phyloP scores from a whole-genome alignment of 2,113 vertebrate species.

The Laticauda laticaudata region DNA sequence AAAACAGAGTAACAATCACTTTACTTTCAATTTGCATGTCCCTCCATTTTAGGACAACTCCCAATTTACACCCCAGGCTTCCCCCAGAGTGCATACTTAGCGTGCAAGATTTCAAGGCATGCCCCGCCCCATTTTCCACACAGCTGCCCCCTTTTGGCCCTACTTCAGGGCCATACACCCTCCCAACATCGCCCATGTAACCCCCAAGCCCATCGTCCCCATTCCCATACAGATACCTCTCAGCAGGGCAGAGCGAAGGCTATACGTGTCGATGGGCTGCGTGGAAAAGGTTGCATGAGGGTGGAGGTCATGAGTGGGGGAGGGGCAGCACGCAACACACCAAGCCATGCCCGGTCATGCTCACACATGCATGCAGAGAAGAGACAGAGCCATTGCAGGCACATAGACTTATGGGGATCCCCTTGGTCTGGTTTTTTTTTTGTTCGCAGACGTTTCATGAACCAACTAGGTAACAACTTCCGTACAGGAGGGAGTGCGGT shows the following conservation, averaged over 20 bases:
- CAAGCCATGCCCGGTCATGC: neutral
- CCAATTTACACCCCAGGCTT: no score
- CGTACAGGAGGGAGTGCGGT: neutral
- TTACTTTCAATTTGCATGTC: fast-evolving
- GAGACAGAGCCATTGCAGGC: neutral
- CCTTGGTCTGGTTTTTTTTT: no score
- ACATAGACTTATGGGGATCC: no score
- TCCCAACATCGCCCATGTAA: fast-evolving
- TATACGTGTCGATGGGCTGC: neutral
- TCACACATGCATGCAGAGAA: neutral
- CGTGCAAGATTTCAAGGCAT: neutral
- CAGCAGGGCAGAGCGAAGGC: neutral
- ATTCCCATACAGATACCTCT: constrained; percentile 16
- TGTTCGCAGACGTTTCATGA: neutral
- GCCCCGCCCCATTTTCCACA: neutral
- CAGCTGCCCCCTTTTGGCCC: neutral
- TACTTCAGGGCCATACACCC: no score
- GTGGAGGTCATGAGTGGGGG: neutral
- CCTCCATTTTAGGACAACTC: neutral
- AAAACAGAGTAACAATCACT: fast-evolving
- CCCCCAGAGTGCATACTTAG: neutral
- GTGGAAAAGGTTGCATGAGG: neutral
- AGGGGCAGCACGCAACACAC: no score
- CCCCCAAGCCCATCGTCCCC: neutral
- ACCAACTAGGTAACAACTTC: neutral